Percentiles rank a stretch among this genome's conserved stretches.
Conservation (phyloP, 2,113 vertebrate genomes). For the Microtus montanus region DNA sequence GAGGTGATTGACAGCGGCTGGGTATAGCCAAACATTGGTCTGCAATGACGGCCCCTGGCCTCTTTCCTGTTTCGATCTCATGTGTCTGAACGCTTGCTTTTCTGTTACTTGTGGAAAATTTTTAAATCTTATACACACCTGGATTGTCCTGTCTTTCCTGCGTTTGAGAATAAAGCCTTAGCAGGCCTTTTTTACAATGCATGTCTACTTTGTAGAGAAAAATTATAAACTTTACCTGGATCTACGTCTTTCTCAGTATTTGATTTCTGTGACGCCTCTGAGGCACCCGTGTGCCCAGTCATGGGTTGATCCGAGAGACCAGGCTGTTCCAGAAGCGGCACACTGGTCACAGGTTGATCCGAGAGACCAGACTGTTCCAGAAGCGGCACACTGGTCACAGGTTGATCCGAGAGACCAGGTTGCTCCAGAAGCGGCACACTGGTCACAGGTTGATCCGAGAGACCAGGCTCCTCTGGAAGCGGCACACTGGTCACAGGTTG, state of each 20-base stretch:
- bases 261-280: conserved; percentile 27
- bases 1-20: background rate
- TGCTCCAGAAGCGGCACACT: background rate
- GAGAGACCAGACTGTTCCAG: background rate
- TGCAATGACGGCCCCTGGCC: background rate
- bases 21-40: background rate
- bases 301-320: background rate
- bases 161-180: background rate
- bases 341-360: background rate
- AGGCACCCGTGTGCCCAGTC: background rate
- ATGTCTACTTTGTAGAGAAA: background rate
- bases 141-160: background rate
- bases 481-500: background rate
- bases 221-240: conserved; percentile 79
- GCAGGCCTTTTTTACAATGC: background rate
- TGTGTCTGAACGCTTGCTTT: background rate
- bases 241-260: background rate
- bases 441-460: background rate
- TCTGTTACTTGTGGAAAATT: background rate
- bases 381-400: background rate
- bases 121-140: background rate
- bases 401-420: background rate
- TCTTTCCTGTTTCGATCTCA: background rate
- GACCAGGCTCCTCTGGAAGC: background rate
- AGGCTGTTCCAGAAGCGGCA: background rate